phyloP scores from a whole-genome alignment of 2,888 invertebrate genomes.

The Osmoderma eremita region DNA sequence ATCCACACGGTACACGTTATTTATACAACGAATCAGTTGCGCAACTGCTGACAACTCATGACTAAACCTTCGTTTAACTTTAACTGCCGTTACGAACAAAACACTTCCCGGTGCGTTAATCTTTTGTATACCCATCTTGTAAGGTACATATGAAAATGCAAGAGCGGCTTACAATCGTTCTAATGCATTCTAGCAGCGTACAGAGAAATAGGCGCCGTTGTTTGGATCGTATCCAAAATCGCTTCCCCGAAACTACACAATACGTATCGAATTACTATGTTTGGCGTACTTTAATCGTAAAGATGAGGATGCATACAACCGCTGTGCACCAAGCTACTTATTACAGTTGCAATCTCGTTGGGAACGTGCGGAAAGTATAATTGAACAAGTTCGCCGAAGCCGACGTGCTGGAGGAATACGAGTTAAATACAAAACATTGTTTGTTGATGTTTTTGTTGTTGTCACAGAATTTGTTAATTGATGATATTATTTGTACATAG shows the following conservation, averaged over 20 bases:
- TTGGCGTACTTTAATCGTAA: slow-evolving; percentile 11
- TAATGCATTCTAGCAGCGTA: slow-evolving; percentile 7
- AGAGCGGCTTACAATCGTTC: neutral
- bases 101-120: slow-evolving; percentile 23
- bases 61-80: neutral
- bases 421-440: too few species aligned
- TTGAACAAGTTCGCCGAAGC: too few species aligned
- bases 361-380: too few species aligned
- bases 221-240: slow-evolving; percentile 7
- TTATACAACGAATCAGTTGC: too few species aligned
- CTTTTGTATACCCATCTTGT: slow-evolving; percentile 9
- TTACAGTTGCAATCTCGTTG: too few species aligned
- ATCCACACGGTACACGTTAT: too few species aligned
- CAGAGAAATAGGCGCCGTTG: slow-evolving; percentile 3
- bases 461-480: too few species aligned
- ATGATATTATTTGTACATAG: too few species aligned
- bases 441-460: too few species aligned
- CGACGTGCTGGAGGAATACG: too few species aligned
- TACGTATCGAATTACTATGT: neutral
- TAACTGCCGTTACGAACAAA: slow-evolving; percentile 10
- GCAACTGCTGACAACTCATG: too few species aligned
- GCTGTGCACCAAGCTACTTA: too few species aligned
- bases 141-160: slow-evolving; percentile 4
- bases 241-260: slow-evolving; percentile 9
- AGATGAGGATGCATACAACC: slow-evolving; percentile 5